phyloP scores from a whole-genome alignment of 2,113 vertebrate species.

The Lagopus muta region DNA sequence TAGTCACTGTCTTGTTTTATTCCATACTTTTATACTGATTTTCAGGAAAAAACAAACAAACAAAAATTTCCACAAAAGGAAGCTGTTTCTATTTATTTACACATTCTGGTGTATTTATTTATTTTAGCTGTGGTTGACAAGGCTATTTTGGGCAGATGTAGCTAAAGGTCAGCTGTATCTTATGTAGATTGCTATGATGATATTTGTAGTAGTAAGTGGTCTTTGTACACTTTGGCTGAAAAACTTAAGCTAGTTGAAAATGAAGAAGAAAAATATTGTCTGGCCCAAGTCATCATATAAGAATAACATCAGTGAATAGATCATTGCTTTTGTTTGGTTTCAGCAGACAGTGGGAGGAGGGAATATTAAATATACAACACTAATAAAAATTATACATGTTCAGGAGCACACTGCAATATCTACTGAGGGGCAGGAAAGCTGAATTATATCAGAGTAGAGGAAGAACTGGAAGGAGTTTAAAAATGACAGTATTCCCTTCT shows the following conservation, averaged over 20 bases:
- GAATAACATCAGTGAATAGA: not conserved
- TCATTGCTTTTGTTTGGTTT: not conserved
- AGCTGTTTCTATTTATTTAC: not conserved
- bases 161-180: rapidly evolving
- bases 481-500: not conserved
- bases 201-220: not conserved
- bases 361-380: not conserved
- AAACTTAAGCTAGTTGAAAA: not conserved
- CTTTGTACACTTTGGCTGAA: not conserved
- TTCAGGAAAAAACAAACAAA: not conserved
- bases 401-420: not conserved
- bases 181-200: not conserved
- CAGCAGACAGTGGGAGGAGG: not conserved
- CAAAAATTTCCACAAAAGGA: not conserved
- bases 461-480: not conserved
- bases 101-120: not conserved
- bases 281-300: not conserved
- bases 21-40: not conserved
- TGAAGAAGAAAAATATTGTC: not conserved
- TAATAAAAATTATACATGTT: rapidly evolving
- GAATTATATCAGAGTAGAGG: not conserved
- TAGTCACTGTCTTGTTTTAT: not conserved
- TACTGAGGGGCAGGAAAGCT: rapidly evolving
- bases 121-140: not conserved
- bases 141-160: not conserved